A percentile compares a stretch with the other conserved stretches of the same genome.
phyloP scores from a whole-genome alignment of 2,888 invertebrate genomes.

The Cephalotes varians region DNA sequence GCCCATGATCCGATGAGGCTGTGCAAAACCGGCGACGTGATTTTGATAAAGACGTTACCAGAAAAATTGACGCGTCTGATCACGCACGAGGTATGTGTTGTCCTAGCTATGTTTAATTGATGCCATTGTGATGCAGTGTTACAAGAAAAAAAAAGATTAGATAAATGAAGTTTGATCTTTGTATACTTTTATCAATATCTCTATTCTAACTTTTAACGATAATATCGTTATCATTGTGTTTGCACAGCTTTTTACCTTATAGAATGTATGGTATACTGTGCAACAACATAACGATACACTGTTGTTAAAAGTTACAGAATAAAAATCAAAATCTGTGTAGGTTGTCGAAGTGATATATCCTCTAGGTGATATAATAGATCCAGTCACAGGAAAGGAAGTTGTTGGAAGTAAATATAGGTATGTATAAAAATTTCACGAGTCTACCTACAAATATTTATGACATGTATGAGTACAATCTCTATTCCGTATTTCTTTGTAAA shows the following conservation, averaged over 20 bases:
- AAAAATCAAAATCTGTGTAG: slow-evolving; percentile 68
- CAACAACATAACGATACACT: too few species aligned
- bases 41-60: slow-evolving; percentile 91
- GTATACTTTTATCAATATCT: too few species aligned
- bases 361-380: slow-evolving; percentile 94
- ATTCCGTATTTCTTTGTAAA: slow-evolving; percentile 41
- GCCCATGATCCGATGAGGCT: slow-evolving; percentile 92
- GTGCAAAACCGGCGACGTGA: slow-evolving; percentile 94
- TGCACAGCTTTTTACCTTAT: too few species aligned
- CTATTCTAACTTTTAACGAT: too few species aligned
- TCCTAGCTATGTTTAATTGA: neutral
- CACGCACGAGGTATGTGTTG: slow-evolving; percentile 88
- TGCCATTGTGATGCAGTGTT: neutral
- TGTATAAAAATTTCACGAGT: slow-evolving; percentile 13
- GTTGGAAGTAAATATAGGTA: slow-evolving; percentile 90
- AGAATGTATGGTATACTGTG: too few species aligned
- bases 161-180: neutral
- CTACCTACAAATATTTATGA: neutral
- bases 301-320: too few species aligned
- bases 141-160: neutral
- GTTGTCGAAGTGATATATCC: slow-evolving; percentile 93
- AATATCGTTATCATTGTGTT: too few species aligned
- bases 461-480: slow-evolving; percentile 2
- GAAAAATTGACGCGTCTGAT: slow-evolving; percentile 91
- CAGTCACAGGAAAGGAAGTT: slow-evolving; percentile 93